Conservation (phyloP, 2,888 invertebrate genomes). For the Mythimna albipuncta region DNA sequence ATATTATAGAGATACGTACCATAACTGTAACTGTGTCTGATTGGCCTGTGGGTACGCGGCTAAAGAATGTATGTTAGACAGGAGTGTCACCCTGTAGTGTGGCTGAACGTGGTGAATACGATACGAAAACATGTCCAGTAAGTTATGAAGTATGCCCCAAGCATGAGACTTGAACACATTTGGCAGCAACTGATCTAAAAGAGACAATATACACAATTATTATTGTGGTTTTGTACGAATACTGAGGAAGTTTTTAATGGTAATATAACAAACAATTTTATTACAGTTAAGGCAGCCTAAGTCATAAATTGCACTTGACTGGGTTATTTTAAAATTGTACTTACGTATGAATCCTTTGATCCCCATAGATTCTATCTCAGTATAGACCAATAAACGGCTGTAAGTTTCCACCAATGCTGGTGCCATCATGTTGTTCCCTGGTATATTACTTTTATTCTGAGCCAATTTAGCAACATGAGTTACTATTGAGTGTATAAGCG, state of each 20-base stretch:
- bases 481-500: conserved; percentile 94
- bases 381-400: conserved; percentile 97
- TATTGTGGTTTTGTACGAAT: neutral
- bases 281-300: neutral
- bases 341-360: conserved; percentile 98
- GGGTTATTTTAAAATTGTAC: conserved; percentile 67
- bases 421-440: conserved; percentile 92
- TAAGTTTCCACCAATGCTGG: conserved; percentile 99
- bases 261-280: neutral
- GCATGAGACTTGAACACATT: conserved; percentile 98
- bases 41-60: conserved; percentile 98
- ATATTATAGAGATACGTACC: conserved; percentile 86
- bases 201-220: conserved; percentile 13
- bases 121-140: conserved; percentile 99
- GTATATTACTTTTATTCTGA: conserved; percentile 95
- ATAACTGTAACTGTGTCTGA: conserved; percentile 98
- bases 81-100: conserved; percentile 97
- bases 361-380: conserved; percentile 98
- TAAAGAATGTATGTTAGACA: conserved; percentile 97
- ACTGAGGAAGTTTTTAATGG: neutral
- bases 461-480: conserved; percentile 97
- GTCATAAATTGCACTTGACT: neutral
- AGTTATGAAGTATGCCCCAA: conserved; percentile 98
- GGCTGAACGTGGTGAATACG: conserved; percentile 99
- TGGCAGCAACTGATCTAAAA: conserved; percentile 95